Base-by-base conservation (phyloP, 1,140 invertebrate species). In the Bombus sibiricus region DNA sequence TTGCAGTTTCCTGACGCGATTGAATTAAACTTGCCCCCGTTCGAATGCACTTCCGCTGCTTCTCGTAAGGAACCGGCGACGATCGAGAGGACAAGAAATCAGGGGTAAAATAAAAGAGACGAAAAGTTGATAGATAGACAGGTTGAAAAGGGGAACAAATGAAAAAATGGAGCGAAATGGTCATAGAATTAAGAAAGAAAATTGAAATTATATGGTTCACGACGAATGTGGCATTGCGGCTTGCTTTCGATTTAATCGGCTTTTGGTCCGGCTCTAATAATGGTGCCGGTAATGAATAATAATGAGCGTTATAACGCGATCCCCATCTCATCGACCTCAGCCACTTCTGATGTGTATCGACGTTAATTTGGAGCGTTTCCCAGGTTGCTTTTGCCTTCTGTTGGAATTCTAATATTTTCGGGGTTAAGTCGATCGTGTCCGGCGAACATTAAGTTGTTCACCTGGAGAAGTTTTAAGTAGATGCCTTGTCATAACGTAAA, bases 291-390 rank as follows among this genome's bases (percentile, higher is more conserved):
- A 76, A 83, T 83, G 81, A 83, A 69, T 83, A 78, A 69, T 78
- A 77, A 83, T 83, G 74, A 83, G n/a, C 53, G 28, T 41, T 78
- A 77, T 57, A 64, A 39, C 13, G 64, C 74, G 62, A 77, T 59
- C 73, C 81, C 34, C 43, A 32, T 34, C 72, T 68, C 62, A 57
- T 73, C 47, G 68, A 53, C 34, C 34, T n/a, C 41, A 28, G 1
- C 22, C 64, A 32, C 34, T n/a, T 57, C 34, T 53, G 82, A 75
- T 59, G 15, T 41, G 25, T 75, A 83, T 69, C 62, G 32, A 39
- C 41, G 37, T 22, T 37, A 66, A 83, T 77, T 83, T 28, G 8
- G 1, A 41, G 28, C 37, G 0, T 57, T 41, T 41, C 25, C 43
- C 8, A 22, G 32, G n/a, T 37, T 73, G 15, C 6, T 41, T 37